Conservation (phyloP, 2,888 invertebrate genomes). For the Maniola hyperantus region DNA sequence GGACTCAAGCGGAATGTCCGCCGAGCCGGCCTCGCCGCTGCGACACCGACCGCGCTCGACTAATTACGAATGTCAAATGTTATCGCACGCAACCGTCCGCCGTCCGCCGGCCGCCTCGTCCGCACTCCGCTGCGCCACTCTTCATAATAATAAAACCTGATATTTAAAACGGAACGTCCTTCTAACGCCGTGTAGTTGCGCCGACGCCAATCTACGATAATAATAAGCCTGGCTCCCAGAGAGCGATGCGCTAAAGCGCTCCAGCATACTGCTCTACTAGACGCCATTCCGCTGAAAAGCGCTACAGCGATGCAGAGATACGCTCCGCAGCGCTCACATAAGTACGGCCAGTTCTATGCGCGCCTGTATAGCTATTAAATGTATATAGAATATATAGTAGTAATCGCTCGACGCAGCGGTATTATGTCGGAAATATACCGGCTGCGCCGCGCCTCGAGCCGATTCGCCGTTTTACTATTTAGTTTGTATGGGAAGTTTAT, state of each 20-base stretch:
- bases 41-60: conserved; percentile 68
- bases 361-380: conserved; percentile 84
- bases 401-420: conserved; percentile 84
- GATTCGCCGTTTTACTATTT: conserved; percentile 75
- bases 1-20: conserved; percentile 56
- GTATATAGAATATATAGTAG: conserved; percentile 84
- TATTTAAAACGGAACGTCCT: conserved; percentile 84
- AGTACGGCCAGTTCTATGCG: conserved; percentile 83
- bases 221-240: conserved; percentile 78
- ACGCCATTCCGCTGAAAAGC: conserved; percentile 58
- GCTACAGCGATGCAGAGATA: conserved; percentile 64
- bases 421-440: conserved; percentile 84
- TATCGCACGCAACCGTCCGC: conserved; percentile 82
- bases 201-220: conserved; percentile 84
- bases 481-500: conserved; percentile 80
- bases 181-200: conserved; percentile 84
- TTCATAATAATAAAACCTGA: conserved; percentile 84
- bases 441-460: conserved; percentile 78
- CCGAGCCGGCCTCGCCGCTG: conserved; percentile 56
- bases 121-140: conserved; percentile 82
- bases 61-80: conserved; percentile 83
- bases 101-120: conserved; percentile 60
- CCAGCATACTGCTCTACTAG: conserved; percentile 45
- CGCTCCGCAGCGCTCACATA: conserved; percentile 79
- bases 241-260: conserved; percentile 71